Conservation (phyloP, 2,888 invertebrate genomes). For the Leucoptera coffeella region DNA sequence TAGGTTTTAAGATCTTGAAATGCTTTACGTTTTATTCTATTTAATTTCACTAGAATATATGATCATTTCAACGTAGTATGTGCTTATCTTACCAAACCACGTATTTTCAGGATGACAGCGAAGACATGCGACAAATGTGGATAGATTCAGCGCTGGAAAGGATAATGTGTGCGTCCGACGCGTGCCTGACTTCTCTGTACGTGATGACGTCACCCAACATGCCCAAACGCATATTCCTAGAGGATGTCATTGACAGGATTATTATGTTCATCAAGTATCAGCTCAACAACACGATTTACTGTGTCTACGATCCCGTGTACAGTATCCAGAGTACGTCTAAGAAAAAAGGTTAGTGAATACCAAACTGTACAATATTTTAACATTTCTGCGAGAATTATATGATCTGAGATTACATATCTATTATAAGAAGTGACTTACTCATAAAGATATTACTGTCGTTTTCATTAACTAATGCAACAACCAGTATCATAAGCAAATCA, state of each 20-base stretch:
- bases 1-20: no score
- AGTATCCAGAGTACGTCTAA: slow-evolving; percentile 56
- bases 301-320: slow-evolving; percentile 94
- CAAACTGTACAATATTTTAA: no score
- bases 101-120: slow-evolving; percentile 69
- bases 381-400: background rate
- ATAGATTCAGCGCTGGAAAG: slow-evolving; percentile 86
- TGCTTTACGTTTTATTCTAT: no score
- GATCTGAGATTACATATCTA: no score
- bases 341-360: slow-evolving; percentile 64
- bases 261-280: slow-evolving; percentile 94
- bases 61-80: no score
- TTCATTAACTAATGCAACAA: no score
- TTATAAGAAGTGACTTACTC: no score
- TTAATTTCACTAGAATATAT: no score
- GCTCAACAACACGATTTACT: slow-evolving; percentile 92
- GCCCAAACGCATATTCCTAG: slow-evolving; percentile 93
- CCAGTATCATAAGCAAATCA: no score
- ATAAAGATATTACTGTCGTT: no score
- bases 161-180: slow-evolving; percentile 91
- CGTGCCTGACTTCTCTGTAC: slow-evolving; percentile 85
- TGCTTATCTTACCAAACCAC: no score
- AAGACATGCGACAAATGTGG: slow-evolving; percentile 81
- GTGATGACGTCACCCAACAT: slow-evolving; percentile 96
- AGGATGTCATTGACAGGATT: slow-evolving; percentile 96